Evolutionary conservation across 2,113 vertebrate genomes (phyloP), one percentile per base, ranked within the genome.

Genomic region (Lota lota): DNA sequence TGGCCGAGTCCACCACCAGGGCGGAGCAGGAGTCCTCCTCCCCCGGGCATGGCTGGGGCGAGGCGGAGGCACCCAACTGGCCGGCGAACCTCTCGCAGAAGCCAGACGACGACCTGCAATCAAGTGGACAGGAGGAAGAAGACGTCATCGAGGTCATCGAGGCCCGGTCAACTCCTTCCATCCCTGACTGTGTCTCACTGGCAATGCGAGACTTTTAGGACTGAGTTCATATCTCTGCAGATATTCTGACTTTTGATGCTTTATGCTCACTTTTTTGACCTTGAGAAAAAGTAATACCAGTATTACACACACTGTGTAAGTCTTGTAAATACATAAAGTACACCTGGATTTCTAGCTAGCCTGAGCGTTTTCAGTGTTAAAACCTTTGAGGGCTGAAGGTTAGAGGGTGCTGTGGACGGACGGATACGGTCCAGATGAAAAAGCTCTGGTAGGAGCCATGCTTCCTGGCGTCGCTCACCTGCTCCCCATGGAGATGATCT

Each of bases 401-500:
- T 10, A 47, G 40, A 47, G 40, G 40, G 40, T 12, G 40, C 40
- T 47, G 40, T 14, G 12, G 40, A 14, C 10, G 40, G 10, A 47
- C 2, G 40, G 40, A 47, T 2, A 47, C 10, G 10, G 40, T 12
- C 40, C 40, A 12, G 40, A 47, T 14, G 12, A 47, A 14, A 47
- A 2, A 47, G 2, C 40, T 47, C 8, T 14, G 40, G 1, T 11
- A 12, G 12, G 40, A 1, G 40, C 40, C 10, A 47, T 47, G 40
- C 12, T 47, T 47, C 40, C 40, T 47, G 40, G 40, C 40, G 7
- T 2, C 10, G 28, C 40, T 12, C 40, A 90, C 89, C 87, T 79
- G 81, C 90, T 93, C 50, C 80, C 87, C 40, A 93, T 56, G 51
- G 92, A 92, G 63, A 93, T 91, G 65, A 93, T 86, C 71, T 91